Base-by-base conservation (phyloP, 2,113 vertebrate genomes). In the Turnix velox region DNA sequence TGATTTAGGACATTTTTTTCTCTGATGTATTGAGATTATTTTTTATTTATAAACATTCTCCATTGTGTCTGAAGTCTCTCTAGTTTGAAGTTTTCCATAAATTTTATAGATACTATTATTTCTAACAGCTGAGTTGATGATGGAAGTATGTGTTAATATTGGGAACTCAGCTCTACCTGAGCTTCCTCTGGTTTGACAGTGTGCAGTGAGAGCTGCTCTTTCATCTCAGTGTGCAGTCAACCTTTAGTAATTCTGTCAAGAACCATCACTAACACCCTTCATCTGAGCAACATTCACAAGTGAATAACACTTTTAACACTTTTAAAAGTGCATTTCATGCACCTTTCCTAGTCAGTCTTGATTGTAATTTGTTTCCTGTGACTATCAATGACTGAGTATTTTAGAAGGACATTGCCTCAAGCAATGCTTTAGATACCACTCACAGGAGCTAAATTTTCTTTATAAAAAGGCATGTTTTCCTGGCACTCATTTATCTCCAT, bases 141-240 rank as follows among this genome's bases (percentile, higher is more conserved):
- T 77, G 48, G 46, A 81, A 42, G 28, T 30, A 16, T 24, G 58
- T 16, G 10, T 74, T 62, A 24, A 25, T n/a, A 12, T 46, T 45
- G 31, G 73, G 61, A 93, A n/a, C 8, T 7, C 31, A 81, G 48
- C 17, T 66, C 12, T 13, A 9, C 11, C 49, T 42, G 37, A 55
- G 14, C 48, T 42, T 51, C 27, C 37, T 67, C 23, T 46, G 39
- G 39, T 83, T 73, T 86, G 65, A 9, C 18, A 75, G 9, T 1
- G 2, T 58, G 30, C 31, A 43, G 6, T 0, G 0, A 48, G 22
- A 88, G 33, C 46, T 75, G 43, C 31, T 65, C 37, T 22, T 71
- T 62, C 67, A 76, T 37, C 77, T 78, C 0, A 0, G 27, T 18
- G 22, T 67, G 51, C 43, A 18, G 22, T n/a, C 14, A 74, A 6